Evolutionary conservation across 2,888 invertebrate genomes (phyloP).

Genomic region (Campoplex nolae): DNA sequence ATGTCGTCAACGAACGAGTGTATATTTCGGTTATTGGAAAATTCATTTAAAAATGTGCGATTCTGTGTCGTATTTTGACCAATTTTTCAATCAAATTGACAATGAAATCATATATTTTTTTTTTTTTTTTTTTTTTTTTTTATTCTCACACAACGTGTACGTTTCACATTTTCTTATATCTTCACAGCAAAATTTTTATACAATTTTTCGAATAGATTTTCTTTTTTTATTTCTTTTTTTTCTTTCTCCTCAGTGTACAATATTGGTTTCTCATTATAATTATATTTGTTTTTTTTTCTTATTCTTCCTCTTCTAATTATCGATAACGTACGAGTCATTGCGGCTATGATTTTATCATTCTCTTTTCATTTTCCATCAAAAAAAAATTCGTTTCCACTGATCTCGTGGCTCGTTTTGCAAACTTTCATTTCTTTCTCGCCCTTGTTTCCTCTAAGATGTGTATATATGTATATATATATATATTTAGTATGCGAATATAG

Average conservation of each 20-base stretch:
- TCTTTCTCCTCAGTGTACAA: not conserved
- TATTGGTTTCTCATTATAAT: not conserved
- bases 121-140: not conserved
- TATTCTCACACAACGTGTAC: slow-evolving; percentile 56
- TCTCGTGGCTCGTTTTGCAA: slow-evolving; percentile 64
- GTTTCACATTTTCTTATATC: not conserved
- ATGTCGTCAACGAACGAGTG: not conserved
- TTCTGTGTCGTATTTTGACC: not conserved
- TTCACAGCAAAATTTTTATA: slow-evolving; percentile 19
- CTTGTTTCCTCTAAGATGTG: slow-evolving; percentile 16
- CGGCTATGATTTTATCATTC: slow-evolving; percentile 32
- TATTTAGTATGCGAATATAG: slow-evolving; percentile 1
- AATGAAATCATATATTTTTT: not conserved
- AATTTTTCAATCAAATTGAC: not conserved
- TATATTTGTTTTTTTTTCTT: not conserved
- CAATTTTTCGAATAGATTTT: not conserved
- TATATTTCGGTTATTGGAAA: not conserved
- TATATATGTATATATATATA: not conserved
- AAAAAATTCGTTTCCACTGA: not conserved
- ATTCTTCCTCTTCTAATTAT: slow-evolving; percentile 55
- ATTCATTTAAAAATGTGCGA: slow-evolving; percentile 10
- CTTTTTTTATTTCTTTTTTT: not conserved
- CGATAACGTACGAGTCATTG: slow-evolving; percentile 63
- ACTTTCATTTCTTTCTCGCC: slow-evolving; percentile 42
- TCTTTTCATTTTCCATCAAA: slow-evolving; percentile 21